Percentiles rank a stretch among this genome's conserved stretches.
phyloP scores from a whole-genome alignment of 1,140 invertebrate species.

The Diorhabda sublineata region DNA sequence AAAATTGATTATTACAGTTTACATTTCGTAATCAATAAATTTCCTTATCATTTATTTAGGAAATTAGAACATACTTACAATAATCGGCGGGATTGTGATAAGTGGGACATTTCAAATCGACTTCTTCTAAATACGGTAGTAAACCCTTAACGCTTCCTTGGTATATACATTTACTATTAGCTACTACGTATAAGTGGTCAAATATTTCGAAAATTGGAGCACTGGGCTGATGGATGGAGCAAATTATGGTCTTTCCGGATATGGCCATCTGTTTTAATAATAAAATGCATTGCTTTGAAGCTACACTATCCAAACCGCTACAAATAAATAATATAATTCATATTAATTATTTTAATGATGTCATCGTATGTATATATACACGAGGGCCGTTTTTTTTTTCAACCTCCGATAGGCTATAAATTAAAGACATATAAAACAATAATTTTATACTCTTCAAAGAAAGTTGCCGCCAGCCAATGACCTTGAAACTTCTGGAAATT shows the following conservation, averaged over 20 bases:
- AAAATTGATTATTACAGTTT: too few species aligned
- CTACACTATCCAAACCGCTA: slow-evolving; percentile 82
- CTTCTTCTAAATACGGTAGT: slow-evolving; percentile 70
- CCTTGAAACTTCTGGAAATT: too few species aligned
- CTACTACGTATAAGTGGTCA: slow-evolving; percentile 81
- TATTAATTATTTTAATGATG: background rate
- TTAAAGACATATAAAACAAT: too few species aligned
- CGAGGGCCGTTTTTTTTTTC: too few species aligned
- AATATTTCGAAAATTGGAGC: slow-evolving; percentile 84
- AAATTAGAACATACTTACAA: slow-evolving; percentile 56
- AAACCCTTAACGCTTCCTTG: slow-evolving; percentile 68
- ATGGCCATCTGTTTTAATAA: slow-evolving; percentile 70
- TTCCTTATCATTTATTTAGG: background rate
- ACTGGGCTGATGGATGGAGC: slow-evolving; percentile 89
- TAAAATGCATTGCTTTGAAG: slow-evolving; percentile 76
- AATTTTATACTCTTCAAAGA: too few species aligned
- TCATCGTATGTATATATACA: too few species aligned
- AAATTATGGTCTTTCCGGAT: slow-evolving; percentile 67
- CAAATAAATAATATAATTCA: slow-evolving; percentile 30
- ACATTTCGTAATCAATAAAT: background rate
- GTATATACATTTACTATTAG: slow-evolving; percentile 79
- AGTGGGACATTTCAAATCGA: slow-evolving; percentile 72
- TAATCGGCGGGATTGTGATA: slow-evolving; percentile 91
- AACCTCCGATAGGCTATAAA: too few species aligned
- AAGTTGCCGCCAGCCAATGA: too few species aligned